Evolutionary conservation across 2,797 vertebrate species (phyloP), one percentile per base, ranked within the genome.

Genomic region (Lepus oiostolus): DNA sequence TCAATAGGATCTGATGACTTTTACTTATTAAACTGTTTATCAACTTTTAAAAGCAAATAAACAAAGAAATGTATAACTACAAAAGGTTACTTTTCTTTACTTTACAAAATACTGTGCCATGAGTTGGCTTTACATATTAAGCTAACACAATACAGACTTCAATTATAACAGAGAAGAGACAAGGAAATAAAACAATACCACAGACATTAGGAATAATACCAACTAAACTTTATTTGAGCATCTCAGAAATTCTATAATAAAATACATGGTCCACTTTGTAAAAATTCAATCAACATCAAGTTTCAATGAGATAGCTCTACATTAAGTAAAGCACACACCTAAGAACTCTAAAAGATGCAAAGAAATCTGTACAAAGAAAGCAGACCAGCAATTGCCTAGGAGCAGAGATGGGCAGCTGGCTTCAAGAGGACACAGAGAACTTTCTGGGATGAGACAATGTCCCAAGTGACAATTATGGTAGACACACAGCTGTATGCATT

Each of bases 261-360:
- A 94, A 84, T 3, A 81, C 26, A 83, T 2, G 11, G 30, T 63
- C 67, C 35, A 74, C 72, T 95, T 94, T 76, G 94, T 4, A 91
- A 96, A 84, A 95, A 82, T 82, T 75, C 9, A 84, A 75, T 80
- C 91, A 38, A 28, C 83, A 62, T 75, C 26, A 42, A 42, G 79
- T 93, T 95, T 81, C 14, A 76, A 92, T 35, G 82, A 38, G 4
- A 13, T 76, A 80, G 8, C 16, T 88, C 90, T 96, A 4, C 50
- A 94, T 70, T 92, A 93, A 72, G 47, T 24, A 91, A 95, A 94
- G 92, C 50, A 80, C 0, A 67, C n/a, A 60, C 21, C 1, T 58
- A 91, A 93, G 72, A 93, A 79, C 87, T 95, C 54, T 35, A 94
- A 35, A 95, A 92, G 89, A 94, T 68, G 2, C 6, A 82, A 92